These are phyloP conservation scores for Holocentrus rufus DNA, from an alignment of 2,797 vertebrate genomes.

Conservation along the genomic window DNA sequence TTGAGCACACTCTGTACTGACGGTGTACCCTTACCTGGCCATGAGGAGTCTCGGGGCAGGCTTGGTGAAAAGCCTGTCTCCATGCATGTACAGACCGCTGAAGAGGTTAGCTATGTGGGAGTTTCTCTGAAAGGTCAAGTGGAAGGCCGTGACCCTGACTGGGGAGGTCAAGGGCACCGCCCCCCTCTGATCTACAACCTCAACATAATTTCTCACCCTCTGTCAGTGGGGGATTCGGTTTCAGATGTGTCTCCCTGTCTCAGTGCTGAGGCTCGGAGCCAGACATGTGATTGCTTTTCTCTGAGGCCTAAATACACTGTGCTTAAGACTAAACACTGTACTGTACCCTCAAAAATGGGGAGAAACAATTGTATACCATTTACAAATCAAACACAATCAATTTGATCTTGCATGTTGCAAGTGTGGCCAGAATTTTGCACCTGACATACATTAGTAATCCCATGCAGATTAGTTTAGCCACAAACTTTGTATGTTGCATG, in stretches of 20 bases:
- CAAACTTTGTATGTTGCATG: not conserved
- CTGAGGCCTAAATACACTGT: slow-evolving; percentile 24
- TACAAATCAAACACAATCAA: not conserved
- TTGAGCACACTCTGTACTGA: not conserved
- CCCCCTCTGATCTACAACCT: slow-evolving; percentile 65
- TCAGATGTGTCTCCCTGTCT: slow-evolving; percentile 48
- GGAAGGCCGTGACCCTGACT: slow-evolving; percentile 57
- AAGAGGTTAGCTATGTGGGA: slow-evolving; percentile 56
- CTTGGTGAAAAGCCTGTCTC: slow-evolving; percentile 18
- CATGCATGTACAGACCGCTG: slow-evolving; percentile 27
- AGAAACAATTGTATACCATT: not conserved
- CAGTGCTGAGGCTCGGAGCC: slow-evolving; percentile 17
- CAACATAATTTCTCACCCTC: slow-evolving; percentile 74
- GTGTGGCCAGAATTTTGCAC: not conserved
- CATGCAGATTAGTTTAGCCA: not conserved
- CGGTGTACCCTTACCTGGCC: not conserved
- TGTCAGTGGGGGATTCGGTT: slow-evolving; percentile 68
- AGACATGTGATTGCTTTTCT: slow-evolving; percentile 19
- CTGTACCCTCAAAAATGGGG: not conserved
- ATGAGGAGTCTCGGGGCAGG: slow-evolving; percentile 5
- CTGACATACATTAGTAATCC: not conserved
- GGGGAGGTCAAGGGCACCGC: slow-evolving; percentile 71
- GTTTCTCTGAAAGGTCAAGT: slow-evolving; percentile 64
- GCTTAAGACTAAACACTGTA: slow-evolving; percentile 7
- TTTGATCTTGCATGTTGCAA: not conserved